These are phyloP conservation scores for Semotilus atromaculatus DNA, from an alignment of 2,797 vertebrate genomes.

Conservation along the genomic window DNA sequence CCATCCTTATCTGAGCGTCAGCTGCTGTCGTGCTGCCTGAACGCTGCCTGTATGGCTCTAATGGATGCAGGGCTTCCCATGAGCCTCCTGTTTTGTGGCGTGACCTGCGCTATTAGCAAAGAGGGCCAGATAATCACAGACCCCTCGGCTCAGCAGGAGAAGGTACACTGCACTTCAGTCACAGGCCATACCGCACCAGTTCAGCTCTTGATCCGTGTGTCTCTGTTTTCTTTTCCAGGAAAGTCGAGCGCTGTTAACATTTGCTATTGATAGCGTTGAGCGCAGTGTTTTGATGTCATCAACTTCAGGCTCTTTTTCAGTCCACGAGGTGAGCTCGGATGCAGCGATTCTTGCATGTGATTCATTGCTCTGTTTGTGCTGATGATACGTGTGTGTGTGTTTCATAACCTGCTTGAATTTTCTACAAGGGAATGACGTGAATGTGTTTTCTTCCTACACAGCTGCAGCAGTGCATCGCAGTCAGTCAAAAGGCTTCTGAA, in stretches of 20 bases:
- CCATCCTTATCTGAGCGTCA: slow-evolving; percentile 63
- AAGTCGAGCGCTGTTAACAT: slow-evolving; percentile 87
- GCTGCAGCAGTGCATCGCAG: slow-evolving; percentile 88
- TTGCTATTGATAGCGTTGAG: slow-evolving; percentile 85
- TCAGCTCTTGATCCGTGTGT: not conserved
- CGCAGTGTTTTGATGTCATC: slow-evolving; percentile 83
- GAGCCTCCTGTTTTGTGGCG: slow-evolving; percentile 86
- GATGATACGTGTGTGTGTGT: not conserved
- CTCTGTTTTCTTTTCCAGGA: slow-evolving; percentile 73
- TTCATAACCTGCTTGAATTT: not conserved
- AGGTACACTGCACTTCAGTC: slow-evolving; percentile 72
- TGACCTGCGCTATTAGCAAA: slow-evolving; percentile 84
- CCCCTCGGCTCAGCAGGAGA: slow-evolving; percentile 85
- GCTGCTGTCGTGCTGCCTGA: slow-evolving; percentile 88
- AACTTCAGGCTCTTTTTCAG: slow-evolving; percentile 86
- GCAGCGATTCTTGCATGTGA: not conserved
- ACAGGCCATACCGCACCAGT: not conserved
- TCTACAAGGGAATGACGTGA: not conserved
- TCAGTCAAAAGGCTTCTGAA: slow-evolving; percentile 83
- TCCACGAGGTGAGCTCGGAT: slow-evolving; percentile 82
- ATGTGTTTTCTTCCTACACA: slow-evolving; percentile 61
- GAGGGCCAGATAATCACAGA: slow-evolving; percentile 83
- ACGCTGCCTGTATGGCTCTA: slow-evolving; percentile 88
- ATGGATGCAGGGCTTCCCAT: slow-evolving; percentile 91
- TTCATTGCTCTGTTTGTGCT: slow-evolving; percentile 6